phyloP scores from a whole-genome alignment of 1,140 invertebrate genomes.

The Eciton burchellii region DNA sequence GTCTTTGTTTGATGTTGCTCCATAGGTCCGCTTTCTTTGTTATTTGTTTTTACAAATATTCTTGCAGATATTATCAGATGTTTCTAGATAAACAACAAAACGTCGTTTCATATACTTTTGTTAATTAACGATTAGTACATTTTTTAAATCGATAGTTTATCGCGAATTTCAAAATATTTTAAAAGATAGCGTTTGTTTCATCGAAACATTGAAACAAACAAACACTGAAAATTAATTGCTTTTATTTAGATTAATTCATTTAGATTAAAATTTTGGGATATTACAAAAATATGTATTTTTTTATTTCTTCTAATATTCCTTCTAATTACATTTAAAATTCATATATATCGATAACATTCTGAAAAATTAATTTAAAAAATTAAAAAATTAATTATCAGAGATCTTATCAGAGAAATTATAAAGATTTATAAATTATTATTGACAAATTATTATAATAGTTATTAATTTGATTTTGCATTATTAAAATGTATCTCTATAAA shows the following conservation, averaged over 20 bases:
- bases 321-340: conserved; percentile 25
- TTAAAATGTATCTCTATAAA: too few species aligned
- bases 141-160: neutral
- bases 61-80: neutral
- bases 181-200: neutral
- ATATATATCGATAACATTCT: too few species aligned
- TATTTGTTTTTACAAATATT: neutral
- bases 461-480: too few species aligned
- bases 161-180: neutral
- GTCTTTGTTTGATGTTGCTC: neutral
- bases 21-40: neutral
- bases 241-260: neutral
- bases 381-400: too few species aligned
- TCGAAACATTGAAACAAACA: too few species aligned
- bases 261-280: too few species aligned
- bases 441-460: too few species aligned
- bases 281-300: too few species aligned
- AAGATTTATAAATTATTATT: too few species aligned
- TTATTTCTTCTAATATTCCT: neutral
- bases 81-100: neutral
- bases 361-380: too few species aligned
- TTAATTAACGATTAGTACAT: neutral
- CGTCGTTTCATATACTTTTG: neutral
- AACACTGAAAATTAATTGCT: too few species aligned
- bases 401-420: too few species aligned